Conservation (phyloP, 2,113 vertebrate genomes). For the Illadopsis cleaveri region DNA sequence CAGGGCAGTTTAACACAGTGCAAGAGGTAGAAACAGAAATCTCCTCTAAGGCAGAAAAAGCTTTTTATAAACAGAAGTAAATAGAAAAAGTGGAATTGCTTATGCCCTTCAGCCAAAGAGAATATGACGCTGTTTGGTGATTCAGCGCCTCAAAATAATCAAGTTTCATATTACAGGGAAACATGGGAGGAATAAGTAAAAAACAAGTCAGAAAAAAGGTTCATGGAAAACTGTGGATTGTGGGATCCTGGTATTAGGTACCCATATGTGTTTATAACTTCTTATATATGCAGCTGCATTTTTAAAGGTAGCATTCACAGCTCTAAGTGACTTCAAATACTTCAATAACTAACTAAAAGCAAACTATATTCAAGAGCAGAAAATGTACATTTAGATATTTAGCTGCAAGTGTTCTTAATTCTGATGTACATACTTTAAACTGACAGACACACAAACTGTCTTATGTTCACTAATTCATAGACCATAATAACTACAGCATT, state of each 20-base stretch:
- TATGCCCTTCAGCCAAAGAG: conserved; percentile 26
- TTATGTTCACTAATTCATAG: background rate
- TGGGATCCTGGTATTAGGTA: background rate
- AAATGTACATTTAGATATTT: background rate
- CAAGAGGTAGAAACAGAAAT: background rate
- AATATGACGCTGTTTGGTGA: conserved; percentile 8
- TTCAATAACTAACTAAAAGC: background rate
- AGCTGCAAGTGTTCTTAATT: background rate
- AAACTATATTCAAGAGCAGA: background rate
- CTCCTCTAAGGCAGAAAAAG: background rate
- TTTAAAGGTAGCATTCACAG: conserved; percentile 2
- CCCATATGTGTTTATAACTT: background rate
- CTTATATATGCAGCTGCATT: background rate
- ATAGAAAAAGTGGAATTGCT: background rate
- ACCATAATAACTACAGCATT: background rate
- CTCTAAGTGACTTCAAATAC: background rate
- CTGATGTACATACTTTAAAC: background rate
- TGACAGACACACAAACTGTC: background rate
- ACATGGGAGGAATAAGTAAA: conserved; percentile 12
- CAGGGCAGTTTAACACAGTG: background rate
- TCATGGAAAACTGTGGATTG: background rate
- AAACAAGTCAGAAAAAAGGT: conserved; percentile 40
- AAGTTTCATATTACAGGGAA: conserved; percentile 1
- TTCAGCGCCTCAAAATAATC: conserved; percentile 24
- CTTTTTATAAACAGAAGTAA: conserved; percentile 10